phyloP scores from a whole-genome alignment of 2,797 vertebrate genomes.

The Moxostoma hubbsi region DNA sequence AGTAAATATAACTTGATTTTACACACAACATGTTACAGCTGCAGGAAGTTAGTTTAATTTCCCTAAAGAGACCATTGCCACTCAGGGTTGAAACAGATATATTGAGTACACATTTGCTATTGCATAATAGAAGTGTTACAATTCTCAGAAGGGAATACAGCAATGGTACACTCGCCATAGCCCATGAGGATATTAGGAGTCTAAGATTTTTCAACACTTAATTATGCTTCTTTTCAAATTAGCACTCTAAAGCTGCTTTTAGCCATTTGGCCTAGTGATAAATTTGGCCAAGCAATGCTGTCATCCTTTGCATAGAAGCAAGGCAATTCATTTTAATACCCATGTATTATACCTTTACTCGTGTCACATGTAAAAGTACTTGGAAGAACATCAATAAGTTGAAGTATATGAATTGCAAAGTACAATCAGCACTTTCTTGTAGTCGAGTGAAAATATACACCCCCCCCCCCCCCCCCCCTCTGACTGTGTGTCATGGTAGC shows the following conservation, averaged over 20 bases:
- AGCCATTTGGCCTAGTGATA: not conserved
- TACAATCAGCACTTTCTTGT: slow-evolving; percentile 21
- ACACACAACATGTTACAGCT: not conserved
- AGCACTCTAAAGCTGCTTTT: not conserved
- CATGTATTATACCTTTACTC: not conserved
- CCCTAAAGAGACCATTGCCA: too few species aligned
- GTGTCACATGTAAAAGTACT: too few species aligned
- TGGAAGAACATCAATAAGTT: too few species aligned
- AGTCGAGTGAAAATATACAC: slow-evolving; percentile 62
- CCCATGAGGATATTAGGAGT: not conserved
- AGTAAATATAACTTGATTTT: not conserved
- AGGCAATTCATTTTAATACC: not conserved
- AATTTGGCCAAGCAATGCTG: not conserved
- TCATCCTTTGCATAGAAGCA: not conserved
- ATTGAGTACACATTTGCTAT: not conserved
- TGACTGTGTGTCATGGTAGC: slow-evolving; percentile 59
- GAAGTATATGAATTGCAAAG: not conserved
- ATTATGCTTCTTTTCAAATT: not conserved
- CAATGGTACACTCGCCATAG: slow-evolving; percentile 7
- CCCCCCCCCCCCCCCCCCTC: slow-evolving; percentile 53
- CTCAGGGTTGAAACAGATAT: not conserved
- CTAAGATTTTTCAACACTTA: not conserved
- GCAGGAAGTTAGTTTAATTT: too few species aligned
- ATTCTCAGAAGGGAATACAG: not conserved
- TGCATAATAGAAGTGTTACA: slow-evolving; percentile 17